phyloP scores from a whole-genome alignment of 2,797 vertebrate genomes.

The Anabacerthia variegaticeps region DNA sequence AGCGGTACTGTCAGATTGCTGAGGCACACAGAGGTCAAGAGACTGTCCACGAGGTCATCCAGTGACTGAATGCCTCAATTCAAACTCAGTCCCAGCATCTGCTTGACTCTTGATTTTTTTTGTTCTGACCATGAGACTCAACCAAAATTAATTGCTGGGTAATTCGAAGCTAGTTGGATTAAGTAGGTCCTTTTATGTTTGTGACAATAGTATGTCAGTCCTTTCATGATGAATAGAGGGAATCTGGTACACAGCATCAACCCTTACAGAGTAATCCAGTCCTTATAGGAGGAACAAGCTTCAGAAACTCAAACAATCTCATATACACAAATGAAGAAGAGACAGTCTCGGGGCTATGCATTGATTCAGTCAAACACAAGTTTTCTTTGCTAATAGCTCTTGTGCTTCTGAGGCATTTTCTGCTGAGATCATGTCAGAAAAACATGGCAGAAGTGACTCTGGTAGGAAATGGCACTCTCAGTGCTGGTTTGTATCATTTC shows the following conservation, averaged over 20 bases:
- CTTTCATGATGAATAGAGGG: conserved; percentile 16
- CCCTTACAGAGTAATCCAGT: neutral
- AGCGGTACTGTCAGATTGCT: neutral
- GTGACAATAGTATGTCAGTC: neutral
- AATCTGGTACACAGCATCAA: neutral
- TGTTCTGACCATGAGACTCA: neutral
- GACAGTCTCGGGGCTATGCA: neutral
- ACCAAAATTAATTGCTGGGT: neutral
- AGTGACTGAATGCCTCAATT: conserved; percentile 17
- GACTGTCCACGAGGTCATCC: neutral
- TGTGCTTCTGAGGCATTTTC: neutral
- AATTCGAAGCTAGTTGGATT: neutral
- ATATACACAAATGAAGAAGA: neutral
- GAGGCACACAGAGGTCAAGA: neutral
- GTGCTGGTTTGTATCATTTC: neutral
- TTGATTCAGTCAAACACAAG: neutral
- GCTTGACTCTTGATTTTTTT: conserved; percentile 33
- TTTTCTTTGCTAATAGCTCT: conserved; percentile 42
- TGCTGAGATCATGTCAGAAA: conserved; percentile 5
- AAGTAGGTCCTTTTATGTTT: conserved; percentile 9
- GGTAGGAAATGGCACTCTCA: neutral
- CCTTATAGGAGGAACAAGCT: neutral
- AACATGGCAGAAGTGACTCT: neutral
- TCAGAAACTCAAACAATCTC: conserved; percentile 2
- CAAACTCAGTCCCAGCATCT: conserved; percentile 5